phyloP scores from a whole-genome alignment of 2,888 invertebrate species.

The Andrena bicolor region DNA sequence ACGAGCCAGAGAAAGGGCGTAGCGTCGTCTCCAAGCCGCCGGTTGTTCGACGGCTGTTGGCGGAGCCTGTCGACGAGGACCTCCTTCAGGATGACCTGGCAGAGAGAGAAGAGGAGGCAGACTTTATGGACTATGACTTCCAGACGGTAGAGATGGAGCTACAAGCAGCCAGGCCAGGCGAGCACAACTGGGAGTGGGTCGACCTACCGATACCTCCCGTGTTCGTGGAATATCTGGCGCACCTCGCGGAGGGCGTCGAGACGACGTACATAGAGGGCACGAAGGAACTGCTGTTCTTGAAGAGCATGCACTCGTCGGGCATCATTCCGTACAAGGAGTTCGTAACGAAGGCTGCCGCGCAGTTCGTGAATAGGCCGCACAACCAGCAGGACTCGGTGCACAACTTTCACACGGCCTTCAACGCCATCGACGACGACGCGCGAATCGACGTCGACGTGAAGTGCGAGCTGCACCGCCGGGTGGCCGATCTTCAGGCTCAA shows the following conservation, averaged over 20 bases:
- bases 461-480: slow-evolving; percentile 88
- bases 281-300: slow-evolving; percentile 87
- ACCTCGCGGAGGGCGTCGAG: slow-evolving; percentile 86
- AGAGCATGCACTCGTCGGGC: slow-evolving; percentile 86
- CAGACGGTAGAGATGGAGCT: neutral
- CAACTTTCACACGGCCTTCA: slow-evolving; percentile 87
- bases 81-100: slow-evolving; percentile 14
- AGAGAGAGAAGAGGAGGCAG: neutral
- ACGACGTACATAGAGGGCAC: slow-evolving; percentile 86
- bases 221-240: slow-evolving; percentile 85
- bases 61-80: neutral
- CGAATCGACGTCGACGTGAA: slow-evolving; percentile 87
- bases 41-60: slow-evolving; percentile 30
- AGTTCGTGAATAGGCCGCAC: slow-evolving; percentile 87
- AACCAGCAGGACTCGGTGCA: slow-evolving; percentile 87
- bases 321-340: slow-evolving; percentile 87
- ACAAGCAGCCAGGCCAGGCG: slow-evolving; percentile 64
- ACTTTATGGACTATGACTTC: neutral
- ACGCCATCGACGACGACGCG: slow-evolving; percentile 87
- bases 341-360: slow-evolving; percentile 86
- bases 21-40: slow-evolving; percentile 17
- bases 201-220: slow-evolving; percentile 83
- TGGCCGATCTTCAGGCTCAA: slow-evolving; percentile 86
- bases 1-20: neutral
- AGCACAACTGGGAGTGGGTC: slow-evolving; percentile 84